These are phyloP conservation scores for Ascaphus truei DNA, from an alignment of 2,113 vertebrate species.

Conservation along the genomic window DNA sequence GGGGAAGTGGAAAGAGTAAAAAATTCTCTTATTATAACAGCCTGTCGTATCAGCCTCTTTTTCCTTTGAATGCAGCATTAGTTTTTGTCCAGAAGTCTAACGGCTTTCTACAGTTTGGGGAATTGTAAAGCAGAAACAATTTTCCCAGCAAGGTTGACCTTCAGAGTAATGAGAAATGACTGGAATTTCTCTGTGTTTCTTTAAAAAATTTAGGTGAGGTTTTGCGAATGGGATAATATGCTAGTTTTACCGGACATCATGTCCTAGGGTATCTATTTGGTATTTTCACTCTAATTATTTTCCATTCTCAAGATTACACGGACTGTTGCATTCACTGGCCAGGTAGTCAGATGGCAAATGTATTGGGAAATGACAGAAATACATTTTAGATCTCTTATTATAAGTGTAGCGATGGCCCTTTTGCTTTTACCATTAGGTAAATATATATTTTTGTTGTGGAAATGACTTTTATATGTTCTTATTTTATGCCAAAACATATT, in stretches of 20 bases:
- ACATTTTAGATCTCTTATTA: conserved; percentile 69
- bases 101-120: conserved; percentile 78
- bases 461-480: conserved; percentile 55
- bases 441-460: conserved; percentile 47
- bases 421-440: conserved; percentile 58
- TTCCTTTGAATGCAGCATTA: conserved; percentile 82
- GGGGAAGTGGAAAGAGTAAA: conserved; percentile 74
- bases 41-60: conserved; percentile 78
- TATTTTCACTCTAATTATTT: conserved; percentile 69
- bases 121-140: conserved; percentile 83
- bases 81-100: conserved; percentile 80
- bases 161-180: conserved; percentile 80
- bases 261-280: conserved; percentile 62
- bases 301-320: conserved; percentile 79
- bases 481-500: conserved; percentile 41
- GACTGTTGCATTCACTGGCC: conserved; percentile 77
- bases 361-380: conserved; percentile 61
- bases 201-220: conserved; percentile 55
- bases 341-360: conserved; percentile 63
- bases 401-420: conserved; percentile 55
- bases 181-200: conserved; percentile 73
- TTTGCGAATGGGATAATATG: conserved; percentile 48
- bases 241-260: conserved; percentile 71
- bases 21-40: conserved; percentile 79
- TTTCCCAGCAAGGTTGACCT: conserved; percentile 79